Conservation (phyloP, 2,113 vertebrate genomes). For the Larimichthys polyactis region DNA sequence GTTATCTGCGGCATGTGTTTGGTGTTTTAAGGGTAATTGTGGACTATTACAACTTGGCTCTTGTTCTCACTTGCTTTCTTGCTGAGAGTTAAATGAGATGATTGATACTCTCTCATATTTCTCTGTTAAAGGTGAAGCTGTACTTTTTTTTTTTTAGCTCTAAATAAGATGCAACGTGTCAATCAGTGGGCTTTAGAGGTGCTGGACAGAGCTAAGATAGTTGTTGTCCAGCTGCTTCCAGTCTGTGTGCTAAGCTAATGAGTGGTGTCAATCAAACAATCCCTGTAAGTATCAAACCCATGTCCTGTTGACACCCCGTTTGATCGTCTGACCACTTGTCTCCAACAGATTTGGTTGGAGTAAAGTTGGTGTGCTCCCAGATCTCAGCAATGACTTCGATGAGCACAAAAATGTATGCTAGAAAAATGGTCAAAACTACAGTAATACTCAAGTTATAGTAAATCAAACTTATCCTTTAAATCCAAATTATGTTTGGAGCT, state of each 20-base stretch:
- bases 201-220: not conserved
- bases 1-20: slow-evolving; percentile 48
- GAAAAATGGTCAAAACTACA: not conserved
- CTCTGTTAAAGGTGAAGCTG: not conserved
- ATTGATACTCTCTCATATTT: not conserved
- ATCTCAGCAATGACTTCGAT: not conserved
- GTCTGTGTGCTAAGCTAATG: not conserved
- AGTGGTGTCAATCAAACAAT: not conserved
- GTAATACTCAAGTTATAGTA: not conserved
- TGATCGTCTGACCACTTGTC: not conserved
- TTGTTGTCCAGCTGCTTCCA: not conserved
- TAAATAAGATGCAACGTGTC: not conserved
- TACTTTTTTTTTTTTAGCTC: not conserved
- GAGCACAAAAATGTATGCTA: not conserved
- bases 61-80: not conserved
- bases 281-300: not conserved
- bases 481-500: not conserved
- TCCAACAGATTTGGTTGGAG: not conserved
- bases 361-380: not conserved
- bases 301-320: not conserved
- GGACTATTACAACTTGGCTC: not conserved
- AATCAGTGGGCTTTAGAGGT: not conserved
- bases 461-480: not conserved
- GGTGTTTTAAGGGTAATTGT: slow-evolving; percentile 23
- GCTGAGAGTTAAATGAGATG: not conserved